Percentiles rank a stretch among this genome's conserved stretches.
Evolutionary conservation across 2,888 invertebrate species (phyloP).

Genomic region (Pherbina coryleti): DNA sequence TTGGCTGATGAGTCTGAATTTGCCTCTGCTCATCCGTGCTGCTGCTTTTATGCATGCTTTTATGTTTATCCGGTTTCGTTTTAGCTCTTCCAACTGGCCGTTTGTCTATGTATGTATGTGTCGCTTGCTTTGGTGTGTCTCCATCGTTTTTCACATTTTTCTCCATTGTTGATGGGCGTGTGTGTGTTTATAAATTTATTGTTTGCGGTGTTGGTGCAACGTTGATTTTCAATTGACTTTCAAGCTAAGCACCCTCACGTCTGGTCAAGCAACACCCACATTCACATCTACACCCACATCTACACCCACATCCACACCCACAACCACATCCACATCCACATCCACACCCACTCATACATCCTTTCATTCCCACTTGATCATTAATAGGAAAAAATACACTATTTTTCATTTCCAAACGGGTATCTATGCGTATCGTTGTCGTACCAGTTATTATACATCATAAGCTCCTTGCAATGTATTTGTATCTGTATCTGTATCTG

Average conservation of each 20-base stretch:
- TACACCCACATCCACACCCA: neutral
- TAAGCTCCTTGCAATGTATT: neutral
- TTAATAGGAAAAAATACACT: too few relatives aligned
- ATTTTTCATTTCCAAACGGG: neutral
- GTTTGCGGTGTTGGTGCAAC: constrained; percentile 16
- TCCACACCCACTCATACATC: neutral
- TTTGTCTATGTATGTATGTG: too few relatives aligned
- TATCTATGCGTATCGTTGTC: neutral
- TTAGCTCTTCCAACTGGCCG: too few relatives aligned
- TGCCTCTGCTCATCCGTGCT: neutral
- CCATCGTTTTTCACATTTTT: neutral
- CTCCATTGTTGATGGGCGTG: neutral
- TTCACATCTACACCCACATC: neutral
- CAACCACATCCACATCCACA: neutral
- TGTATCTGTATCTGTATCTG: neutral
- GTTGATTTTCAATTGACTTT: constrained; percentile 1
- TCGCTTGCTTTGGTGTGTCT: neutral
- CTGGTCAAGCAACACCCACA: too few relatives aligned
- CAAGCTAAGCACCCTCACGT: neutral
- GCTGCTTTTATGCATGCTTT: neutral
- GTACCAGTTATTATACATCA: neutral
- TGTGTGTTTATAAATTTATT: constrained; percentile 12
- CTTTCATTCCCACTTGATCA: too few relatives aligned
- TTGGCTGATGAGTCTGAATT: neutral
- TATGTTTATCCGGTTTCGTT: neutral